Evolutionary conservation across 2,797 vertebrate species (phyloP).

Genomic region (Corythornis leucogaster): DNA sequence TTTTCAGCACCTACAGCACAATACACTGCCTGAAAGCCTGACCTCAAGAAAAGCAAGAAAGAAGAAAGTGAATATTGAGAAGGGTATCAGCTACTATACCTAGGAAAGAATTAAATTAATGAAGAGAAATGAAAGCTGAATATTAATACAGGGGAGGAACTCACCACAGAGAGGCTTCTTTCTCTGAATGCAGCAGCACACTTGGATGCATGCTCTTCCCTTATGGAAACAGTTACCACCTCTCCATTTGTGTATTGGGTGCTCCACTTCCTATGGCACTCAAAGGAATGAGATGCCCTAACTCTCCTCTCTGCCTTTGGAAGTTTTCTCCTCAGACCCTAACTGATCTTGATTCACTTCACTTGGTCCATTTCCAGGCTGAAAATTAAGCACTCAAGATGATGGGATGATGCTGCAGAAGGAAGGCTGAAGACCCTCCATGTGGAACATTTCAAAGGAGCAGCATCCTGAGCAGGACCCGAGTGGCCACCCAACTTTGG

Average conservation of each 20-base stretch:
- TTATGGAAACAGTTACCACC: neutral
- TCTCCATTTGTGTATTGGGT: neutral
- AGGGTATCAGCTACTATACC: neutral
- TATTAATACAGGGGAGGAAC: neutral
- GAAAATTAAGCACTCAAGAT: constrained; percentile 32
- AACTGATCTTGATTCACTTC: constrained; percentile 40
- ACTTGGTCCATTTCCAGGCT: constrained; percentile 34
- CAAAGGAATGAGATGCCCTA: neutral
- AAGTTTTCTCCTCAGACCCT: constrained; percentile 22
- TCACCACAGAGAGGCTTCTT: neutral
- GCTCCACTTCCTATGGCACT: neutral
- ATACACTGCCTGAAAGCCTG: constrained; percentile 29
- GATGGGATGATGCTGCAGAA: neutral
- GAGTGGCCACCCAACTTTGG: neutral
- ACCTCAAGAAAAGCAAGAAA: constrained; percentile 35
- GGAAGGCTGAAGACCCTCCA: constrained; percentile 9
- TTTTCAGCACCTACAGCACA: constrained; percentile 20
- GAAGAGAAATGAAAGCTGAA: constrained; percentile 35
- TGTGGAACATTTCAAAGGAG: neutral
- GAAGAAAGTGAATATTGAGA: constrained; percentile 26
- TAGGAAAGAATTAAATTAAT: constrained; percentile 7
- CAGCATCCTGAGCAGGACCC: neutral
- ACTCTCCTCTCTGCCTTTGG: neutral
- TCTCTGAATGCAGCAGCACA: neutral
- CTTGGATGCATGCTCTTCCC: neutral